Base-by-base conservation (phyloP, 2,113 vertebrate genomes). In the Cyanistes caeruleus region DNA sequence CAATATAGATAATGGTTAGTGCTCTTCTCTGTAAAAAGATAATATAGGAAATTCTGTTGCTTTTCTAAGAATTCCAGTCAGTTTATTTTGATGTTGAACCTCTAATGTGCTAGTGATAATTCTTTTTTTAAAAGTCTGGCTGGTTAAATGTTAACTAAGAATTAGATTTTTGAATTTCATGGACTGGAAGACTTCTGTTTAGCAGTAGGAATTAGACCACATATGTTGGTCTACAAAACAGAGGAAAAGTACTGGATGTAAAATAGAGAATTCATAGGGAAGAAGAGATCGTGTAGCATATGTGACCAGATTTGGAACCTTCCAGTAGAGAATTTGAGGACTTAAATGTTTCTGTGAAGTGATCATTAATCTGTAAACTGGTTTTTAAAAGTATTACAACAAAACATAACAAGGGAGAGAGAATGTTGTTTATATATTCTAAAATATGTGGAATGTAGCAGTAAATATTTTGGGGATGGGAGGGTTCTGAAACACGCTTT, bases 401-500 rank as follows among this genome's bases (percentile, higher is more conserved):
- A 75, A 85, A 76, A 35, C 11, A 31, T 62, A 65, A 14, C 7
- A 67, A 68, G 51, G n/a, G 28, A 67, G 43, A 44, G 12, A 69
- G 37, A 65, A 52, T 41, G 12, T 37, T 63, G 13, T 39, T 87
- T 69, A 27, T 51, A 15, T 51, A 49, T n/a, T 28, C 19, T 69
- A 58, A 87, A 87, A 74, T 70, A 30, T n/a, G 2, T 73, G 18
- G 25, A 68, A 22, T 59, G 28, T 53, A 78, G 31, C 15, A 70
- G 44, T 65, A 64, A 86, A 28, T 75, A 35, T 53, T 21, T 51
- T 13, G 21, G 48, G 11, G 3, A 12, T 33, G 11, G 15, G 11
- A 35, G 0, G 18, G 56, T 49, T 78, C 46, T 58, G 73, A 62
- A 74, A 73, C 18, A 20, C 0, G 0, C 3, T 82, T n/a, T 59